Evolutionary conservation across 1,140 invertebrate species (phyloP), one percentile per base, ranked within the genome.

Genomic region (Periplaneta americana): DNA sequence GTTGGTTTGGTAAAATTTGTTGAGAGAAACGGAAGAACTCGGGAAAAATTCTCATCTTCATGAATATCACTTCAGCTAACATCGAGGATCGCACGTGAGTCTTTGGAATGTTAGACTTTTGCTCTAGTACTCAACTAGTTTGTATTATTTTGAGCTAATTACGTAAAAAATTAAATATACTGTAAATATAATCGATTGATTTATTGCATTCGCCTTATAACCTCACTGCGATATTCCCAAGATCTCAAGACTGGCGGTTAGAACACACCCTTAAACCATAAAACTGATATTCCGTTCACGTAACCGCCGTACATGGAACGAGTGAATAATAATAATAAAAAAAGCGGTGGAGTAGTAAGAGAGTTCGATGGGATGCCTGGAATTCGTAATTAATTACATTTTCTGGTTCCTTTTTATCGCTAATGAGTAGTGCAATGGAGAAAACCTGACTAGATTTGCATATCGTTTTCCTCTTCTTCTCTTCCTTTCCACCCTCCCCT

Each of bases 321-420:
- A 66, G 48, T 66, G 48, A 66, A 66, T 66, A 66, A 66, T 66
- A 66, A n/a, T 31, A 75, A 78, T 37, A 78, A 78, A 78, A 78
- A 78, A 78, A 22, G n/a, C n/a, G 33, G 77, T 13, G 28, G 77
- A 78, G 36, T 15, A 78, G 48, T 78, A 78, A 32, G 33, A 37
- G 77, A 39, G 35, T 28, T 31, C 36, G n/a, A 37, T 48, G 35
- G n/a, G n/a, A 78, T 78, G 77, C 77, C 22, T 48, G 77, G 77
- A 78, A 78, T 78, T 78, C 77, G 77, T 78, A 78, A 78, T 78
- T 78, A 78, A 78, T 78, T 78, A 78, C 77, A 78, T 78, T 78
- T 78, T 78, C 77, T 48, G 77, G 77, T 78, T 78, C 77, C 77
- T 78, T 78, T 78, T 78, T 78, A 78, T 78, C 77, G 77, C 34